These are phyloP conservation scores for Scalopus aquaticus DNA, from an alignment of 2,113 vertebrate genomes.

Conservation along the genomic window DNA sequence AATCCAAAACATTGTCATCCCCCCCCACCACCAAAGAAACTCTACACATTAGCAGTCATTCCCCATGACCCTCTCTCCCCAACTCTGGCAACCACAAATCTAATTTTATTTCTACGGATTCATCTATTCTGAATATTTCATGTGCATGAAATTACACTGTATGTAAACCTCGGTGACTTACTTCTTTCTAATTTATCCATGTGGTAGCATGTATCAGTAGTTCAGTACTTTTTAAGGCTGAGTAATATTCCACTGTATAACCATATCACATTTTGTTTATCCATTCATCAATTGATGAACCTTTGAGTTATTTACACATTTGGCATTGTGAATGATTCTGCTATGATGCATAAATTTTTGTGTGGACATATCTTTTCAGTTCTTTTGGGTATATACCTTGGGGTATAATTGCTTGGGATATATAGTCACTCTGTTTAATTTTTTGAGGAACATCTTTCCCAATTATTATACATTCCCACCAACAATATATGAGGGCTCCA, in stretches of 20 bases:
- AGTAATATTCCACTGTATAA: neutral
- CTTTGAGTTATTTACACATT: neutral
- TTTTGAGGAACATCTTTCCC: neutral
- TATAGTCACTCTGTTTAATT: neutral
- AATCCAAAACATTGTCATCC: neutral
- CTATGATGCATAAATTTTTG: neutral
- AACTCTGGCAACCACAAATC: neutral
- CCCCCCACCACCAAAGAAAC: neutral
- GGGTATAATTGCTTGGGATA: neutral
- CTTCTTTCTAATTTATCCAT: neutral
- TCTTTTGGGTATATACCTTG: neutral
- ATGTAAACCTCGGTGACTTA: neutral
- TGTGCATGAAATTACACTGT: neutral
- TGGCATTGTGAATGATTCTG: neutral
- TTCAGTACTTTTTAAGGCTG: neutral
- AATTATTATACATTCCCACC: neutral
- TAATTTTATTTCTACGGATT: neutral
- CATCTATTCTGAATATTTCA: neutral
- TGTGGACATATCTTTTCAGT: neutral
- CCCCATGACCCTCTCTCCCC: accelerated
- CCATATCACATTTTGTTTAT: neutral
- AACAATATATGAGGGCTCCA: neutral
- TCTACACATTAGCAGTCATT: neutral
- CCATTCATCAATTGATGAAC: neutral
- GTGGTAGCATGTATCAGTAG: neutral